Percentiles rank a stretch among this genome's conserved stretches.
Evolutionary conservation across 2,797 vertebrate species (phyloP).

Genomic region (Chiloscyllium punctatum): DNA sequence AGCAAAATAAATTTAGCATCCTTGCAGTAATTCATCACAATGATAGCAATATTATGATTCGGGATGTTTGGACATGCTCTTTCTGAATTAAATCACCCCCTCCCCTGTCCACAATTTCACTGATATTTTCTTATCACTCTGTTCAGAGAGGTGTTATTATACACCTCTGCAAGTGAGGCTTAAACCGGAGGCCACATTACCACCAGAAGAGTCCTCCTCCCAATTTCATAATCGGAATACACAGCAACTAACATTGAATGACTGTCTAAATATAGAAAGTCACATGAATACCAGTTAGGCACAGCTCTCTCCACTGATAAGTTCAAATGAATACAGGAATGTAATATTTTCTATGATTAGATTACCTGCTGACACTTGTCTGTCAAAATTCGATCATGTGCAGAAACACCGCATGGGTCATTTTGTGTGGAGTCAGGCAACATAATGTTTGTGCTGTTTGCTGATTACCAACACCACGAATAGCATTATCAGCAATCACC

Average conservation of each 20-base stretch:
- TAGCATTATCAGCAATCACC: not conserved
- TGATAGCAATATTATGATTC: not conserved
- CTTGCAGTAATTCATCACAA: not conserved
- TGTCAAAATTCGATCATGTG: not conserved
- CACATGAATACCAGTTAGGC: not conserved
- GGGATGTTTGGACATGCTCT: not conserved
- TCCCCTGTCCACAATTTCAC: too few species aligned
- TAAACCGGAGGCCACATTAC: too few species aligned
- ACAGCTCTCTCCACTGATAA: not conserved
- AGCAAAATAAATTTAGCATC: not conserved
- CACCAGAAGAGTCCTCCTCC: not conserved
- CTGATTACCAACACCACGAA: not conserved
- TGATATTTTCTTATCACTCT: too few species aligned
- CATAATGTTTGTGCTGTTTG: not conserved
- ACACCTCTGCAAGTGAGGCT: too few species aligned
- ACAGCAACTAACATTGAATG: not conserved
- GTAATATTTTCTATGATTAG: constrained; percentile 31
- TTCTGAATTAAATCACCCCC: too few species aligned
- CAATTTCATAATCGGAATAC: not conserved
- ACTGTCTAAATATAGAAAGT: not conserved
- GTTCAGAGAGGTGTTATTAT: too few species aligned
- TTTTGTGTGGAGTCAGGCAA: not conserved
- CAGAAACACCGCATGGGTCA: not conserved
- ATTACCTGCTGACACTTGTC: not conserved
- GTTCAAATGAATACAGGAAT: not conserved